Percentiles rank a stretch among this genome's conserved stretches.
Conservation (phyloP, 1,140 invertebrate species). For the Aporrectodea caliginosa region DNA sequence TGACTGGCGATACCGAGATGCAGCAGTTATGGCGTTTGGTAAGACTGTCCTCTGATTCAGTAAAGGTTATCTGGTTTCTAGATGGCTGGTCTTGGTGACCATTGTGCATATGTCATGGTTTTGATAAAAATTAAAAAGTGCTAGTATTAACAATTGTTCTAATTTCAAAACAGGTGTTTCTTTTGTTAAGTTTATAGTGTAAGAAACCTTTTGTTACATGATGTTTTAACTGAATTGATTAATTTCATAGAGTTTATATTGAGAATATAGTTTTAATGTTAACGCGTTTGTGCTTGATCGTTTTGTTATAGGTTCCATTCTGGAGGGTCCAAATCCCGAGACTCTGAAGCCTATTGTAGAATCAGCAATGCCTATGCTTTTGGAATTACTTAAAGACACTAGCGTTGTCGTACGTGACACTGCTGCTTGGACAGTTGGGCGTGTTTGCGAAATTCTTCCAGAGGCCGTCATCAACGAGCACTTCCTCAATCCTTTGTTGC, state of each 20-base stretch:
- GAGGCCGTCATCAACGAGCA: conserved; percentile 89
- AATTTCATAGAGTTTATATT: too few species aligned
- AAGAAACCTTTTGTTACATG: background rate
- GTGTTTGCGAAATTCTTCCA: conserved; percentile 95
- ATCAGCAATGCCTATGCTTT: conserved; percentile 91
- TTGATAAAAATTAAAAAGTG: too few species aligned
- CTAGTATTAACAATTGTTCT: too few species aligned
- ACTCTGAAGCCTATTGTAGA: conserved; percentile 90
- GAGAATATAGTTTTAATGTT: too few species aligned
- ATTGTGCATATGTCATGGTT: too few species aligned
- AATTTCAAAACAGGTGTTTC: background rate
- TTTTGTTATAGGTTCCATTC: conserved; percentile 67
- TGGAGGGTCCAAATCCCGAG: conserved; percentile 83
- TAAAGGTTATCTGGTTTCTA: too few species aligned
- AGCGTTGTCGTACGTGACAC: conserved; percentile 94
- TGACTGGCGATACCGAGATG: conserved; percentile 94
- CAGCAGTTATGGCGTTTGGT: conserved; percentile 98
- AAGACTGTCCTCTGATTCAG: conserved; percentile 29
- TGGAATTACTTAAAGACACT: conserved; percentile 85
- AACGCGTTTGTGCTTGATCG: too few species aligned
- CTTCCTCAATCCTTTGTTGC: conserved; percentile 71
- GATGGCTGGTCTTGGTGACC: too few species aligned
- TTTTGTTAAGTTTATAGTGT: background rate
- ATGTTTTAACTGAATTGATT: too few species aligned
- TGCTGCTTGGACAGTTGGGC: conserved; percentile 94